phyloP scores from a whole-genome alignment of 2,797 vertebrate species.

The Channa striata region DNA sequence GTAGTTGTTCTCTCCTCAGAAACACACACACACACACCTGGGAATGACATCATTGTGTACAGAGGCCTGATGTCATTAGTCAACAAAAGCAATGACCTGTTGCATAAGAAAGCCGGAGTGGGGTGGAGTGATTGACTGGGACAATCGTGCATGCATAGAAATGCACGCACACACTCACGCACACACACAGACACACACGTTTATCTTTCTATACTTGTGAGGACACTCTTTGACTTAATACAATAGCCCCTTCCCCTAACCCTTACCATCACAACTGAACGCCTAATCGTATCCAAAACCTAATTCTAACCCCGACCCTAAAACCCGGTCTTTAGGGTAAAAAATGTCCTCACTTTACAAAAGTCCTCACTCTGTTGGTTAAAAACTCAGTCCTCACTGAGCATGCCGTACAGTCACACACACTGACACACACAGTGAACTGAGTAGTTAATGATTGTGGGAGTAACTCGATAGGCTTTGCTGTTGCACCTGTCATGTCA shows the following conservation, averaged over 20 bases:
- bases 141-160: constrained; percentile 37
- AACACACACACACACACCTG: constrained; percentile 45
- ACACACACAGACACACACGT: constrained; percentile 8
- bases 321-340: no score
- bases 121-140: constrained; percentile 49
- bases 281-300: no score
- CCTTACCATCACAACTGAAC: no score
- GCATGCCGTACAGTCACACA: no score
- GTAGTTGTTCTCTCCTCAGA: background rate
- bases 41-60: constrained; percentile 66
- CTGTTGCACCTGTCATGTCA: constrained; percentile 75
- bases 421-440: constrained; percentile 28
- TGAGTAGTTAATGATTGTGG: constrained; percentile 75
- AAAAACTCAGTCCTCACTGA: no score
- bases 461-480: constrained; percentile 69
- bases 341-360: no score
- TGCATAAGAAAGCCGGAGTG: constrained; percentile 63
- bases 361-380: no score
- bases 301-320: no score
- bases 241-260: no score
- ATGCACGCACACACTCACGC: constrained; percentile 3
- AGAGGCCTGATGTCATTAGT: constrained; percentile 66
- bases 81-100: constrained; percentile 72
- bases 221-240: no score
- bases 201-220: no score